These are phyloP conservation scores for Mobula hypostoma DNA, from an alignment of 2,113 vertebrate species.

Conservation along the genomic window DNA sequence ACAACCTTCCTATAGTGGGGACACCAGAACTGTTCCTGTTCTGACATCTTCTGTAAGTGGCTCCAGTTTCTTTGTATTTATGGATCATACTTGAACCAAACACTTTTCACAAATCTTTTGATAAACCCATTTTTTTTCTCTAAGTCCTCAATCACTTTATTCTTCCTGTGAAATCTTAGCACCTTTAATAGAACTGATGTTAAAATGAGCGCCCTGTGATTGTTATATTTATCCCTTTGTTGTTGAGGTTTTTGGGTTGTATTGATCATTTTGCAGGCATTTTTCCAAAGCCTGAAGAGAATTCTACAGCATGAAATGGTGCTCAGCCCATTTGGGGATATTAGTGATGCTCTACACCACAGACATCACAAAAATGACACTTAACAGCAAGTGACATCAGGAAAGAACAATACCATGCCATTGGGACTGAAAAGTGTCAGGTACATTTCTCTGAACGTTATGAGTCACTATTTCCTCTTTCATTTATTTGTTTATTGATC, in stretches of 20 bases:
- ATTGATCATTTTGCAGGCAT: neutral
- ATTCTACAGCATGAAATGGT: too few species aligned
- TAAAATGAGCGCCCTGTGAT: neutral
- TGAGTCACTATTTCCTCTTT: neutral
- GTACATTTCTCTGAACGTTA: neutral
- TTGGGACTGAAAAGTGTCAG: neutral
- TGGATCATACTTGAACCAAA: neutral
- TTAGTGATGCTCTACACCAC: too few species aligned
- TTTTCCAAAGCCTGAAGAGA: too few species aligned
- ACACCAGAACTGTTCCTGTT: neutral
- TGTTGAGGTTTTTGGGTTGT: neutral
- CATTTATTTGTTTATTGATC: neutral
- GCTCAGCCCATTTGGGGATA: too few species aligned
- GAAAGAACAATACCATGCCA: too few species aligned
- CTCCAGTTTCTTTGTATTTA: neutral
- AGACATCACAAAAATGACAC: too few species aligned
- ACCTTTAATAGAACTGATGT: neutral
- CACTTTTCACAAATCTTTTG: neutral
- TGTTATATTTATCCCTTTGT: neutral
- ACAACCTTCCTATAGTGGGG: too few species aligned
- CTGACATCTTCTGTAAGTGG: too few species aligned
- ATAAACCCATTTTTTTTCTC: neutral
- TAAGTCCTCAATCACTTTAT: conserved; percentile 1
- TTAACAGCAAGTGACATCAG: too few species aligned
- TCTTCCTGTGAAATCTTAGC: neutral